phyloP scores from a whole-genome alignment of 2,888 invertebrate genomes.

The Falcaria lacertinaria region DNA sequence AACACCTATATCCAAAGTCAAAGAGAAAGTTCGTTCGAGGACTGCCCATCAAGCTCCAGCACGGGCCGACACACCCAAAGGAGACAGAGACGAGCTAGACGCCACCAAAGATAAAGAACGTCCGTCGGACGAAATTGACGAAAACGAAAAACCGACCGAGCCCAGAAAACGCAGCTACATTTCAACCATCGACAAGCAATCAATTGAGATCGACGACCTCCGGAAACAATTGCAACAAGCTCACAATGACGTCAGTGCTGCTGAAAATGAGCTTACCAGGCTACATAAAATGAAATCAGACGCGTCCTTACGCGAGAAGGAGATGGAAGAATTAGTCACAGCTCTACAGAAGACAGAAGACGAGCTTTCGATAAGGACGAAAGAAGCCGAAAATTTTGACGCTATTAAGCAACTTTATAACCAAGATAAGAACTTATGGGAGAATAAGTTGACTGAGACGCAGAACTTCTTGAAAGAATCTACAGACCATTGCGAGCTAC shows the following conservation, averaged over 20 bases:
- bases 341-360: constrained; percentile 89
- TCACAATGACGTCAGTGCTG: constrained; percentile 80
- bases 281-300: constrained; percentile 85
- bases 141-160: constrained; percentile 71
- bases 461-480: constrained; percentile 84
- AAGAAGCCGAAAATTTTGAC: constrained; percentile 84
- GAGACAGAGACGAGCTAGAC: constrained; percentile 76
- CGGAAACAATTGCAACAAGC: constrained; percentile 84
- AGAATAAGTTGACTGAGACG: constrained; percentile 82
- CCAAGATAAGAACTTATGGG: constrained; percentile 84
- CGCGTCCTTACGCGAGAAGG: constrained; percentile 84
- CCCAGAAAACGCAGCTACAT: constrained; percentile 74
- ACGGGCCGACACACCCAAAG: constrained; percentile 76
- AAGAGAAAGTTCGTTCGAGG: constrained; percentile 75
- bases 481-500: constrained; percentile 81
- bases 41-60: constrained; percentile 78
- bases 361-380: constrained; percentile 84
- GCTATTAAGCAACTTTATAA: constrained; percentile 80
- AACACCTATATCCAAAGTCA: constrained; percentile 77
- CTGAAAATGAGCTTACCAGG: constrained; percentile 86
- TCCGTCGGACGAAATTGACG: constrained; percentile 53
- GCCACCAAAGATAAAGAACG: constrained; percentile 71
- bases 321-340: constrained; percentile 87
- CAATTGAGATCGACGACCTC: constrained; percentile 84
- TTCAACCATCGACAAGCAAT: constrained; percentile 82